Base-by-base conservation (phyloP, 1,140 invertebrate species). In the Saccostrea echinata region DNA sequence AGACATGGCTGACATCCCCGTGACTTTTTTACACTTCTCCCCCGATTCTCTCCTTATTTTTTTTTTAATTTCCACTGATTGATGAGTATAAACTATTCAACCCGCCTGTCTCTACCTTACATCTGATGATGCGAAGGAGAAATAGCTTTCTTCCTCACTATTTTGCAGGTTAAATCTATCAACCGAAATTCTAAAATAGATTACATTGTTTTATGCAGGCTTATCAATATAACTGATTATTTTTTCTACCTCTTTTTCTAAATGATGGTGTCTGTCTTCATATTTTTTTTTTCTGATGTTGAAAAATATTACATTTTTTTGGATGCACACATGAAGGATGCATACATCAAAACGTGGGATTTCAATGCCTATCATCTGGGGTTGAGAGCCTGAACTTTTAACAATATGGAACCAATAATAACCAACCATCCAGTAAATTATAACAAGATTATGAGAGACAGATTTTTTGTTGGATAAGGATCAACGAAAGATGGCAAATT, bases 351-450 rank as follows among this genome's bases (percentile, higher is more conserved):
- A 30, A 30, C 68, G 13, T 61, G 0, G 24, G 13, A 27, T 33
- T 71, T 71, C 13, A 16, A 9, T 30, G 16, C 16, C 13, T 71
- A 33, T 30, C 27, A 30, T 33, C 68, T 71, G 68, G 1, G 24
- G 68, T 71, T 71, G 24, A 71, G 68, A 71, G 30, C 68, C 13
- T 18, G 30, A 71, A 71, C 68, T 30, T 71, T 71, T 13, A 71
- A 71, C 12, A 71, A 71, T 71, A 71, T 71, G 68, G 68, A 71
- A 71, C 68, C 27, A 71, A 71, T 71, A 71, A 71, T 71, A 71
- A 71, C 27, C 24, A 71, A 71, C 24, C 68, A 71, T 30, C 24
- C 68, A 33, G 68, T 71, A 71, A 71, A 71, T 71, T 71, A 71
- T 71, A 71, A 33, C 68, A 30, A 71, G 27, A 71, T 12, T 71